Base-by-base conservation (phyloP, 2,113 vertebrate genomes). In the Ameiurus melas region DNA sequence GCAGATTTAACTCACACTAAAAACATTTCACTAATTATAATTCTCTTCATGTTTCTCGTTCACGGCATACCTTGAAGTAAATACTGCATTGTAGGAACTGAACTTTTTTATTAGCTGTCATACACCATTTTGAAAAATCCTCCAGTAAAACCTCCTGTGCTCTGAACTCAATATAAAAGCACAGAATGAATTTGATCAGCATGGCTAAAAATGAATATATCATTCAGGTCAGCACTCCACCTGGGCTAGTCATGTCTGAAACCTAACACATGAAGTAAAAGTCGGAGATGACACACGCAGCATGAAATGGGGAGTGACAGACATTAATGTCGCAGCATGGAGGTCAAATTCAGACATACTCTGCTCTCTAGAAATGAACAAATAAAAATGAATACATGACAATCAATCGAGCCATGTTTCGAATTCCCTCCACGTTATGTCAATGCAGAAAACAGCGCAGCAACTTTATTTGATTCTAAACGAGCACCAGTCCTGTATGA, bases 381-480 rank as follows among this genome's bases (percentile, higher is more conserved):
- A 47, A 47, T 47, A 30, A n/a, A 81, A 27, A 62, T 25, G 57
- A 39, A 36, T 60, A 2, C 19, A 19, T 33, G 70, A 20, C 62
- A 84, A 30, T 22, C 39, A 68, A 68, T 39, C 22, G 8, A 78
- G 57, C 57, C 68, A 77, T 79, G 64, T 85, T 84, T 82, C 20
- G 81, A 89, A 90, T 89, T 88, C 85, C 62, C 86, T 27, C 68
- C 64, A 71, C 51, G 53, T 89, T 85, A 84, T 60, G 85, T 87
- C 87, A 90, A 55, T 30, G 84, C 68, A 73, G 27, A 39, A 81
- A 66, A 30, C 36, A 0, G 13, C 20, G 47, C 57, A 86, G 80
- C 77, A 77, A 84, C 81, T 89, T 90, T 89, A 83, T 89, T 88
- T 87, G 85, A 91, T 86, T 79, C 84, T 47, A 80, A 90, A 87